phyloP scores from a whole-genome alignment of 64 coral and sea anemone genomes.

The Platygyra sinensis region DNA sequence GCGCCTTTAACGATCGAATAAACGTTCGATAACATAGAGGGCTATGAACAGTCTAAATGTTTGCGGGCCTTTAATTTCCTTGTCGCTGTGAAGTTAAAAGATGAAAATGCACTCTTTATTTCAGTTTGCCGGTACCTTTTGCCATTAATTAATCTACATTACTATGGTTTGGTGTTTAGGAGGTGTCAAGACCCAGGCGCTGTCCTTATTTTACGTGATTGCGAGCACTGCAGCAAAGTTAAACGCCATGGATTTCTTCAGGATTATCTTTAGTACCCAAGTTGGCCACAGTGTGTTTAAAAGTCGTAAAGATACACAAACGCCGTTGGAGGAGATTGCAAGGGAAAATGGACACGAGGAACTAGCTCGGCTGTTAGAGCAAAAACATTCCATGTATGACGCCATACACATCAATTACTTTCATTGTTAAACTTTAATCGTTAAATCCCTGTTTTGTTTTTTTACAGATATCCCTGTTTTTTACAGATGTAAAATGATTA shows the following conservation, averaged over 20 bases:
- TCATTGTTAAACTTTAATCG: no score
- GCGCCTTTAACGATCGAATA: no score
- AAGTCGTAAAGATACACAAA: background rate
- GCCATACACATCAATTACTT: background rate
- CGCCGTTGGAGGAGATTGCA: background rate
- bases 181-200: background rate
- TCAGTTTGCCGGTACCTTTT: no score
- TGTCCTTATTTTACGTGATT: background rate
- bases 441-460: no score
- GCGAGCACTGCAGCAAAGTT: background rate
- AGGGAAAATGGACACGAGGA: background rate
- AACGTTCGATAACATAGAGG: no score
- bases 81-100: no score
- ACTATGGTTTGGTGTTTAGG: background rate
- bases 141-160: no score
- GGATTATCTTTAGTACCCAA: background rate
- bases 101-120: no score
- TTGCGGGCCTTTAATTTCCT: no score
- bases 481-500: no score
- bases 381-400: constrained; percentile 1
- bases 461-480: no score
- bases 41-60: no score
- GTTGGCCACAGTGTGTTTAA: background rate
- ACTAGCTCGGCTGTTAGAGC: background rate
- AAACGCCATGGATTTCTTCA: constrained; percentile 4